A percentile compares a stretch with the other conserved stretches of the same genome.
Conservation (phyloP, 2,113 vertebrate species). For the Menura novaehollandiae region DNA sequence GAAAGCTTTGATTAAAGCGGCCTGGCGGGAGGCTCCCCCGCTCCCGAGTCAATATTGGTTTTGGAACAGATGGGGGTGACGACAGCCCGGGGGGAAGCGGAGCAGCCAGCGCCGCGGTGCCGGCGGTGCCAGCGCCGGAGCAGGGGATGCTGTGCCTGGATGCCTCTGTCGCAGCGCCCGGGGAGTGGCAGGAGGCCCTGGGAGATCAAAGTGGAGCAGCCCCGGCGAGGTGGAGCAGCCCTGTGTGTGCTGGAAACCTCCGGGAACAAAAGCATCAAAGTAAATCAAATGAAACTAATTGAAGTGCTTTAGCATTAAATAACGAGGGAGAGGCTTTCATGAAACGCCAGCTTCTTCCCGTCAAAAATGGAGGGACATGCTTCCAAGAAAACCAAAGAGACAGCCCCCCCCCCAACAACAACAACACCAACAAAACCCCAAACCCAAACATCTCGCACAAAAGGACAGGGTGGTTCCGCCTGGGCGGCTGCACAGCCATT, state of each 20-base stretch:
- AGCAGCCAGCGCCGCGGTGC: neutral
- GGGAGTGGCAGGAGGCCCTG: constrained; percentile 22
- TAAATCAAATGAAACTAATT: constrained; percentile 13
- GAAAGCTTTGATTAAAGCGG: constrained; percentile 52
- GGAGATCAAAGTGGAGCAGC: constrained; percentile 50
- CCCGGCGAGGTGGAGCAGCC: constrained; percentile 21
- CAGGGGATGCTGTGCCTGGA: neutral
- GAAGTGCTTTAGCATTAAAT: neutral
- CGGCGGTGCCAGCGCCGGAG: constrained; percentile 39
- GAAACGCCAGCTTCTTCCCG: constrained; percentile 26
- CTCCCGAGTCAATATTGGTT: constrained; percentile 37
- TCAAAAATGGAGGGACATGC: neutral
- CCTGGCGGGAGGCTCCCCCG: constrained; percentile 17
- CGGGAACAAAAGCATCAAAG: constrained; percentile 60
- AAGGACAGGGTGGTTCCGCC: neutral
- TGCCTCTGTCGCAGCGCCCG: neutral
- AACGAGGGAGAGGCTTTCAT: constrained; percentile 25
- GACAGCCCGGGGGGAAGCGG: neutral
- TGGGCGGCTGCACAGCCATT: neutral
- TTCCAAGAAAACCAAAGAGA: neutral
- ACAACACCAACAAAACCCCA: neutral
- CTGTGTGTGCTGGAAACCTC: neutral
- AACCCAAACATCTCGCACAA: neutral
- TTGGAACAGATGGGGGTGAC: constrained; percentile 36
- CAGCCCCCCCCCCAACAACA: neutral